Percentiles rank a stretch among this genome's conserved stretches.
Evolutionary conservation across 2,888 invertebrate genomes (phyloP).

Genomic region (Scaeva pyrastri): DNA sequence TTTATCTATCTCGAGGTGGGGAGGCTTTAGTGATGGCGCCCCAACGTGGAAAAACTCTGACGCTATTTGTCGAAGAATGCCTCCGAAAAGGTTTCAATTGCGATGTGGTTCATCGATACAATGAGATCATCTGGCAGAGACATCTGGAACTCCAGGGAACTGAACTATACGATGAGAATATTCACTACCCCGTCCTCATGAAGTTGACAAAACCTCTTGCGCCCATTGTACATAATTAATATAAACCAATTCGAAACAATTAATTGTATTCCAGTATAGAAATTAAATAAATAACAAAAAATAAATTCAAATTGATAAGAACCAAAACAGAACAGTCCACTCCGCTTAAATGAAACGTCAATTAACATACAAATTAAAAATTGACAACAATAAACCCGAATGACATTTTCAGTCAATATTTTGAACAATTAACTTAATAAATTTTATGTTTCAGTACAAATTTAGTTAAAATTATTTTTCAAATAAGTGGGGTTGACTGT

Average conservation of each 20-base stretch:
- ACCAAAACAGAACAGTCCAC: slow-evolving; percentile 53
- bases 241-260: slow-evolving; percentile 3
- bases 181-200: slow-evolving; percentile 89
- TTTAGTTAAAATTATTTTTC: not conserved
- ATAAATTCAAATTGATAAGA: slow-evolving; percentile 22
- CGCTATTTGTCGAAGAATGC: slow-evolving; percentile 88
- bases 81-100: slow-evolving; percentile 86
- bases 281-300: slow-evolving; percentile 2
- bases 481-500: slow-evolving; percentile 8
- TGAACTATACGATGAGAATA: slow-evolving; percentile 88
- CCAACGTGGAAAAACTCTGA: slow-evolving; percentile 88
- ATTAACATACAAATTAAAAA: too few species aligned
- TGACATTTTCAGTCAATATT: not conserved
- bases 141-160: slow-evolving; percentile 86
- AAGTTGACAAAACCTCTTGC: slow-evolving; percentile 84
- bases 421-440: not conserved
- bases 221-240: slow-evolving; percentile 63
- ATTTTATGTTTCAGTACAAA: not conserved
- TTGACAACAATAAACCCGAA: too few species aligned
- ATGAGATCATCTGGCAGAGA: slow-evolving; percentile 88
- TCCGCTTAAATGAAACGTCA: not conserved
- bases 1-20: slow-evolving; percentile 86
- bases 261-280: slow-evolving; percentile 54
- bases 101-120: slow-evolving; percentile 86
- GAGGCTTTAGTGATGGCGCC: slow-evolving; percentile 91